Evolutionary conservation across 2,888 invertebrate genomes (phyloP), one percentile per base, ranked within the genome.

Genomic region (Scaptomyza reducta): DNA sequence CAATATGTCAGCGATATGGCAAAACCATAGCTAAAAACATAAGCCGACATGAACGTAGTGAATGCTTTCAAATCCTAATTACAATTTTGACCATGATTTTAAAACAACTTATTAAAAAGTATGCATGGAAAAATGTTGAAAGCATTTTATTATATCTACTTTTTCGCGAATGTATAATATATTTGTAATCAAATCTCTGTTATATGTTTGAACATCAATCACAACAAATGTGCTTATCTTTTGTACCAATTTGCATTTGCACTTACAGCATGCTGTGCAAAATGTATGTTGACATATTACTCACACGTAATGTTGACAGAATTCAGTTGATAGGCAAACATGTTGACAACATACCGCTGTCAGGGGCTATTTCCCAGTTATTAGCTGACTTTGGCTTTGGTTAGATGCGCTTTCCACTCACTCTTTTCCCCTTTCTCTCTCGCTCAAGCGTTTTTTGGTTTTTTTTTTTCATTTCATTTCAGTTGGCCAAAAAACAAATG

Each of bases 401-500:
- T 41, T 47, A 13, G 40, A 40, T 16, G 16, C 10, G 16, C 40
- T 16, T 45, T 38, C 9, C 14, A 3, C 38, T 22, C 22, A 22
- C 22, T 22, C 22, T 22, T 22, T 22, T 3, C 22, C 22, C 22
- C n/a, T 7, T 5, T 22, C 35, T 3, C 4, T n/a, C 9, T 14
- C 14, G 3, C 33, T n/a, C n/a, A n/a, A n/a, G n/a, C n/a, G n/a
- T n/a, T n/a, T n/a, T n/a, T n/a, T n/a, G n/a, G 33, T 38, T 50
- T 22, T 40, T 14, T 33, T 35, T 57, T 62, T 59, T 29, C 55
- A 7, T 45, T 50, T 56, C 45, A 51, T 49, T 55, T 51, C 49
- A 46, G 44, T 59, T 47, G 65, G 61, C 74, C 74, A 55, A 81
- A 69, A 76, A 86, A 86, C 87, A 82, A 82, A 82, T 87, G 68